Conservation (phyloP, 2,797 vertebrate genomes). For the Xenops minutus region DNA sequence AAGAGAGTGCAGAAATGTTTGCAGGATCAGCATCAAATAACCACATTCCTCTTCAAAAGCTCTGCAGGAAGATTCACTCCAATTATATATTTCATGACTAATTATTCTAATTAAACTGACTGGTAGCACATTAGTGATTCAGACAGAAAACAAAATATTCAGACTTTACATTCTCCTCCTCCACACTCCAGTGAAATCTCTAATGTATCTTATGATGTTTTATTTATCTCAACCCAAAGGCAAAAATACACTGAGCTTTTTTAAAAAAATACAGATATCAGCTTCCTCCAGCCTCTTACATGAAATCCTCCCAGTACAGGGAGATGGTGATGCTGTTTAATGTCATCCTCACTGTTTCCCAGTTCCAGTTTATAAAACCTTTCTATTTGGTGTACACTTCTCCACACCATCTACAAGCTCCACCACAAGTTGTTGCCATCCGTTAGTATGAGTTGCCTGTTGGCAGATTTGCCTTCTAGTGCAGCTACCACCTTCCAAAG, state of each 20-base stretch:
- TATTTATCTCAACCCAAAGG: constrained; percentile 18
- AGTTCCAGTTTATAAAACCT: neutral
- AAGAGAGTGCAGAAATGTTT: neutral
- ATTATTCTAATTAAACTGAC: constrained; percentile 66
- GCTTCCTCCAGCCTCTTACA: neutral
- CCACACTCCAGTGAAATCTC: constrained; percentile 11
- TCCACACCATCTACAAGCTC: neutral
- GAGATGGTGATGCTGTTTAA: neutral
- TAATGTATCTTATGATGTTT: neutral
- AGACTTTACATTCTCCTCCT: constrained; percentile 50
- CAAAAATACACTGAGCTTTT: neutral
- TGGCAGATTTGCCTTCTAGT: neutral
- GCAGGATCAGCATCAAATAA: constrained; percentile 34
- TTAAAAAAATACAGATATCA: neutral
- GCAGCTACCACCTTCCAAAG: neutral
- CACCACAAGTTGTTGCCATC: neutral
- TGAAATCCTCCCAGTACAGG: neutral
- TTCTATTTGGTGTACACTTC: neutral
- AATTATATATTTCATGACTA: constrained; percentile 55
- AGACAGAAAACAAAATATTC: constrained; percentile 58
- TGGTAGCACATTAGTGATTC: constrained; percentile 52
- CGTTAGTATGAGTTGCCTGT: neutral
- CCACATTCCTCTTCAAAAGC: constrained; percentile 29
- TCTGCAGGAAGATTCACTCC: neutral
- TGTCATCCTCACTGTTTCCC: neutral